These are phyloP conservation scores for Tetramorium alpestre DNA, from an alignment of 1,140 invertebrate species.

Conservation along the genomic window DNA sequence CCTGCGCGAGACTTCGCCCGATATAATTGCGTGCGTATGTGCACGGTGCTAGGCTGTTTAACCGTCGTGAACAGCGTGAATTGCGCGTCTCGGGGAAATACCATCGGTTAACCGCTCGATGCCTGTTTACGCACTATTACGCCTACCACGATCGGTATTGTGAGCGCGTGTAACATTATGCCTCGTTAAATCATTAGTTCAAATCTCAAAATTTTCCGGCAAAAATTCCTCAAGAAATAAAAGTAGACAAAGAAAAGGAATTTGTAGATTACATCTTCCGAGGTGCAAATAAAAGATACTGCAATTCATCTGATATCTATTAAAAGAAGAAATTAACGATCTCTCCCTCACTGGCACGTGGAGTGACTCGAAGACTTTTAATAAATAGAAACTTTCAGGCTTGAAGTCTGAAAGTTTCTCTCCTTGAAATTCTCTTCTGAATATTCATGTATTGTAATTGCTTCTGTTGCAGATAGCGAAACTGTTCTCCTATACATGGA, in stretches of 20 bases:
- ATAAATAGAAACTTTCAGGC: not conserved
- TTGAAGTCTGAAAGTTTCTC: too few relatives aligned
- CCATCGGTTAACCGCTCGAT: not conserved
- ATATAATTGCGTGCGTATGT: conserved; percentile 3
- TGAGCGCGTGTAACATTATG: not conserved
- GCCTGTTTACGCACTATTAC: not conserved
- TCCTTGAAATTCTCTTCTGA: not conserved
- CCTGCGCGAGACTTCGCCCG: not conserved
- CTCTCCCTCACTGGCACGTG: not conserved
- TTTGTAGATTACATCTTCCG: not conserved
- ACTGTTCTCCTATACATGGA: conserved; percentile 91
- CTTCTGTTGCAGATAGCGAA: conserved; percentile 88
- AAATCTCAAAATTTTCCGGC: not conserved
- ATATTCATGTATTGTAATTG: conserved; percentile 7
- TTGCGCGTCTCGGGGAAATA: not conserved
- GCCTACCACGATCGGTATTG: not conserved
- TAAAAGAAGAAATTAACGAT: not conserved
- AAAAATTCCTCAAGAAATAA: not conserved
- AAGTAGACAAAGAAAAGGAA: not conserved
- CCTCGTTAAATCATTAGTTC: not conserved
- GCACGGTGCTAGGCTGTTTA: not conserved
- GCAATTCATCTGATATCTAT: not conserved
- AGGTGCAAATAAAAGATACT: not conserved
- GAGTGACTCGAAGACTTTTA: not conserved
- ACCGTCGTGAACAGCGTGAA: not conserved